Percentiles rank a stretch among this genome's conserved stretches.
phyloP scores from a whole-genome alignment of 2,113 vertebrate species.

The Riparia riparia region DNA sequence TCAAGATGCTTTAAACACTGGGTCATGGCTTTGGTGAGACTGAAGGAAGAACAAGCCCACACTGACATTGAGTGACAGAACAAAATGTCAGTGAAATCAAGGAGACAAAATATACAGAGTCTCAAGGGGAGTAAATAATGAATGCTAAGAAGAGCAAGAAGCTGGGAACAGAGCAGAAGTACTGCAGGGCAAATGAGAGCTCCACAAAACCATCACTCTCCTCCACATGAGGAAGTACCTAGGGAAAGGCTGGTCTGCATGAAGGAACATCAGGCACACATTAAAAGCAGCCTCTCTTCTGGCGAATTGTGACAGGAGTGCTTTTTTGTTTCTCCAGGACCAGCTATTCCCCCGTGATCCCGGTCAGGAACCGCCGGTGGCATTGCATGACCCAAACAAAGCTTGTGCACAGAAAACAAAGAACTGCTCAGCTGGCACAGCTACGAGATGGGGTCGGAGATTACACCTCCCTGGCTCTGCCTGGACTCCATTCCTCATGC shows the following conservation, averaged over 20 bases:
- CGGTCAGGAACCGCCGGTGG: neutral
- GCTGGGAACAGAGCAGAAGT: conserved; percentile 35
- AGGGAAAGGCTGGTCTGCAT: neutral
- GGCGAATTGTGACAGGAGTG: neutral
- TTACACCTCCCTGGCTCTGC: neutral
- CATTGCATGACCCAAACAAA: neutral
- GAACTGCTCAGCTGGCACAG: neutral
- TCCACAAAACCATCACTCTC: neutral
- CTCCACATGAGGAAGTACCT: neutral
- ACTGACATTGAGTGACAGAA: conserved; percentile 59
- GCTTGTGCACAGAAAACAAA: neutral
- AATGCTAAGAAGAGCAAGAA: conserved; percentile 20
- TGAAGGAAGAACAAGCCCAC: conserved; percentile 40
- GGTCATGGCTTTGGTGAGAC: conserved; percentile 20
- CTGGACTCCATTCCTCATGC: rapidly evolving
- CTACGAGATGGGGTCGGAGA: neutral
- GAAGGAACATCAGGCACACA: neutral
- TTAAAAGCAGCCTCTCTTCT: neutral
- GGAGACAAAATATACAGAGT: conserved; percentile 37
- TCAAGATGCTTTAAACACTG: neutral
- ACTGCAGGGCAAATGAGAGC: conserved; percentile 36
- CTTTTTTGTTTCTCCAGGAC: neutral
- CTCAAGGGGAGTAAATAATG: conserved; percentile 61
- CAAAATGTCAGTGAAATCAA: conserved; percentile 60
- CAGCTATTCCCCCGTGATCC: neutral